Base-by-base conservation (phyloP, 2,113 vertebrate species). In the Nerophis lumbriciformis region DNA sequence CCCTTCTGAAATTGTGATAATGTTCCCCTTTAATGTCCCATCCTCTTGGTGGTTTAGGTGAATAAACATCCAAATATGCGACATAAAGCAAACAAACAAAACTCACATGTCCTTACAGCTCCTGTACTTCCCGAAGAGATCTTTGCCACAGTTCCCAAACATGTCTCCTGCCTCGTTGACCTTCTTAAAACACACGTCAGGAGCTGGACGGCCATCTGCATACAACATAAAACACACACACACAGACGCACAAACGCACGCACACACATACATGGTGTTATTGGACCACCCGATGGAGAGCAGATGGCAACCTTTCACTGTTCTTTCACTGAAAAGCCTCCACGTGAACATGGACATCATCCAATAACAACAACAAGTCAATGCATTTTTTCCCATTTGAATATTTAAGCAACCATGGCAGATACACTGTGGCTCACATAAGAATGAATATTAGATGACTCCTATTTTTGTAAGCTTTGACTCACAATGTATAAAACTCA, bases 61-160 rank as follows among this genome's bases (percentile, higher is more conserved):
- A 42, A 8, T 42, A 42, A 42, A 42, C 39, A 42, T 9, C 39
- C 44, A 28, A 12, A 39, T 47, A 9, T 35, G 8, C 13, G 1
- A 59, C n/a, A 14, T 39, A 10, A 19, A 16, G 13, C 5, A n/a
- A 45, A 53, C 37, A 1, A 59, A 54, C 39, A 6, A n/a, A 2
- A 16, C 44, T 87, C 82, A 97, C 97, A 93, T 94, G 16, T 83
- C 83, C 45, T 79, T 89, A 69, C 97, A 99, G 60, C 88, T 92
- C 85, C 84, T 93, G 89, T 95, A 94, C 65, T 87, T 87, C 28
- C 96, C 95, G 0, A 88, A 73, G 50, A 88, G 70, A 82, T 97
- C 93, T 84, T 94, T 98, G 47, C 97, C 97, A 65, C 97, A 99
- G 90, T 99, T 99, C 12, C 97, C 97, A 0, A 87, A 99, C 65